phyloP scores from a whole-genome alignment of 2,113 vertebrate genomes.

The Laticauda colubrina region DNA sequence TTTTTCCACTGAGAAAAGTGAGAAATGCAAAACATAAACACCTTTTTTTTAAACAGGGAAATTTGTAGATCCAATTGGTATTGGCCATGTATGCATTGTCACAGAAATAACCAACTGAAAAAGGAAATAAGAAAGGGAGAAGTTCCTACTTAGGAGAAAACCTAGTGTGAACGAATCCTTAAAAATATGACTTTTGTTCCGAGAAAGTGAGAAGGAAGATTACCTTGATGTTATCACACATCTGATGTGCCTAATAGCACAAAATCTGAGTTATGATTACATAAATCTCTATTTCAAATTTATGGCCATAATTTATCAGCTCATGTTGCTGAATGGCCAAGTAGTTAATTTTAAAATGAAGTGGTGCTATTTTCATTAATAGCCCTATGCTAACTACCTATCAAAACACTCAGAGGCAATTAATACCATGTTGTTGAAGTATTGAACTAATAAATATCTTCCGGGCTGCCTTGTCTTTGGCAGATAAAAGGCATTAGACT shows the following conservation, averaged over 20 bases:
- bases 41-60: not conserved
- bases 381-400: conserved; percentile 70
- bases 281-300: conserved; percentile 73
- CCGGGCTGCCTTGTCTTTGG: conserved; percentile 58
- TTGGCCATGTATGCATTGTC: not conserved
- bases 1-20: no score
- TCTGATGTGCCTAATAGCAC: conserved; percentile 38
- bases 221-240: conserved; percentile 29
- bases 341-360: conserved; percentile 78
- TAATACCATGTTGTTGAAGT: conserved; percentile 68
- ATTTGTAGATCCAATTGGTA: not conserved
- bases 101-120: not conserved
- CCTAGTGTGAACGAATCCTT: conserved; percentile 17
- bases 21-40: not conserved
- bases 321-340: conserved; percentile 68
- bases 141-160: not conserved
- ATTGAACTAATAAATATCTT: conserved; percentile 67
- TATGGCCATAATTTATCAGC: conserved; percentile 75
- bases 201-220: conserved; percentile 26
- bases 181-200: conserved; percentile 32
- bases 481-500: conserved; percentile 47
- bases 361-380: conserved; percentile 78
- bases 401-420: conserved; percentile 71
- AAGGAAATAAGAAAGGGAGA: not conserved
- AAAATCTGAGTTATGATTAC: conserved; percentile 44